Conservation (phyloP, 1,140 invertebrate genomes). For the Calliphora vicina region DNA sequence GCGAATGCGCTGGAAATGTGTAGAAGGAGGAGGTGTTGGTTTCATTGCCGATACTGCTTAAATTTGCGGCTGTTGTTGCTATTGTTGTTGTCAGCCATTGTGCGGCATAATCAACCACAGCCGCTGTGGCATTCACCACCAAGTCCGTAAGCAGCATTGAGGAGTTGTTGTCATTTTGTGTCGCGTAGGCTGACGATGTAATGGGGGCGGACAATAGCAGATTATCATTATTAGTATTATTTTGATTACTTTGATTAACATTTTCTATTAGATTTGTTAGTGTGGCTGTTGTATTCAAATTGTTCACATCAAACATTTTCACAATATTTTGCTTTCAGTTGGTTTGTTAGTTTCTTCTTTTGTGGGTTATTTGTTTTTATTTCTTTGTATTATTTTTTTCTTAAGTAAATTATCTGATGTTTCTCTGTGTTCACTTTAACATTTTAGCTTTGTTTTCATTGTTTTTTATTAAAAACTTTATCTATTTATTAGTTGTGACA, state of each 20-base stretch:
- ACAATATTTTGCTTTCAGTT: neutral
- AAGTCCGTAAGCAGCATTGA: neutral
- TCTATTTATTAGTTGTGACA: neutral
- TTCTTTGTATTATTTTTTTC: neutral
- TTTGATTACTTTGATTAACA: neutral
- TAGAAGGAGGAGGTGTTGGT: neutral
- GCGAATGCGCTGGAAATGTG: too few species aligned
- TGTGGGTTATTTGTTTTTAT: neutral
- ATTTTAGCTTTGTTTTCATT: neutral
- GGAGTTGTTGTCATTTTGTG: neutral
- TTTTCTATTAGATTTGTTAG: neutral
- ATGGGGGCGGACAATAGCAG: neutral
- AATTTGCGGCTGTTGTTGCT: neutral
- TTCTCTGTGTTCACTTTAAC: neutral
- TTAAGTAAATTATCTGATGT: neutral
- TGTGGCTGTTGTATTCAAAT: neutral
- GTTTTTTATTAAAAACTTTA: neutral
- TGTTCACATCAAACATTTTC: conserved; percentile 4
- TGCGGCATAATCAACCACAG: conserved; percentile 11
- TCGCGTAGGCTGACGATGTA: neutral
- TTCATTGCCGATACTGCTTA: neutral
- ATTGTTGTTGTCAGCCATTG: neutral
- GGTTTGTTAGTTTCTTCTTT: neutral
- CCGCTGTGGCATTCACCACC: neutral
- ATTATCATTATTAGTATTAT: neutral